phyloP scores from a whole-genome alignment of 35 echinoderm and acorn worm genomes.

The Apostichopus parvimensis region DNA sequence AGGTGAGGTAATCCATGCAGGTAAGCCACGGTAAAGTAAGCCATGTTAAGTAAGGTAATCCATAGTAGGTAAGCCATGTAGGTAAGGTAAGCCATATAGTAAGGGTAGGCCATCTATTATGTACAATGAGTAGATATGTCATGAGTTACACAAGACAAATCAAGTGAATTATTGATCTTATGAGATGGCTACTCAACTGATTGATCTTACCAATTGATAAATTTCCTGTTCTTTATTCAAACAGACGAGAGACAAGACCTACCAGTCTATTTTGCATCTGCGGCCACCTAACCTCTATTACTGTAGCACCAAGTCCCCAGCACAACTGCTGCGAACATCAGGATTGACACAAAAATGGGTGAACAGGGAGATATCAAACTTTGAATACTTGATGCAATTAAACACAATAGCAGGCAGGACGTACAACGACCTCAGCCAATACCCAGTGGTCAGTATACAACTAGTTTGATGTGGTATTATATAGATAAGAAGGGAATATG shows the following conservation, averaged over 20 bases:
- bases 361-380: conserved; percentile 95
- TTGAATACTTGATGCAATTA: conserved; percentile 99
- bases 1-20: too few relatives aligned
- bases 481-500: not conserved
- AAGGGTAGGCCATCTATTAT: too few relatives aligned
- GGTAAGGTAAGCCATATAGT: too few relatives aligned
- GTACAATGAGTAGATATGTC: too few relatives aligned
- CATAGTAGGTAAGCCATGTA: too few relatives aligned
- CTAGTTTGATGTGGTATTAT: not conserved
- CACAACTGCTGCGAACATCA: conserved; percentile 82
- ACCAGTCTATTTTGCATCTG: conserved; percentile 75
- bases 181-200: too few relatives aligned
- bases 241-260: conserved; percentile 89
- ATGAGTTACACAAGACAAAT: too few relatives aligned
- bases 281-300: conserved; percentile 89
- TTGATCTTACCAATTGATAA: not conserved
- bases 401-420: conserved; percentile 97
- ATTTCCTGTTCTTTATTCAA: not conserved
- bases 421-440: conserved; percentile 98
- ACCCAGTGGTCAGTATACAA: conserved; percentile 83
- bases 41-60: too few relatives aligned
- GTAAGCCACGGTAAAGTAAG: not conserved
- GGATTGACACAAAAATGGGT: conserved; percentile 93
- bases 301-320: conserved; percentile 88
- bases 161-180: too few relatives aligned